Conservation (phyloP, 2,888 invertebrate genomes). For the Xestoiulus laeticollis region DNA sequence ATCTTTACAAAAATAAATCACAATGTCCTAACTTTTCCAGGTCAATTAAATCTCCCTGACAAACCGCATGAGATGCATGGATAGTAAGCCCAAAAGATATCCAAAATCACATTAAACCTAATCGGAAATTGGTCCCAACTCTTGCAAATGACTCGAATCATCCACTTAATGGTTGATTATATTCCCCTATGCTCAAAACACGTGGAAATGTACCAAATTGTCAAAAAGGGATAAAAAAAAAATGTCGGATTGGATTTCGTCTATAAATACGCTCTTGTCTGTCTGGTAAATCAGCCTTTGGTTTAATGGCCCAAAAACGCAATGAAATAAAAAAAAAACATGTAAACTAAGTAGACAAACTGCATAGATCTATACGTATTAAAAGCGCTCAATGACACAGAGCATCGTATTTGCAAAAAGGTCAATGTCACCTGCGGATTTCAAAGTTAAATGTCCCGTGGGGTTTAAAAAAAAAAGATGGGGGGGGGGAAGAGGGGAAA, state of each 20-base stretch:
- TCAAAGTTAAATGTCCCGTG: background rate
- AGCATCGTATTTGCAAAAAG: background rate
- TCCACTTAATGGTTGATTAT: background rate
- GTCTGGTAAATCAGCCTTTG: background rate
- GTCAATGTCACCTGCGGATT: slow-evolving; percentile 7
- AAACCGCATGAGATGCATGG: too few relatives aligned
- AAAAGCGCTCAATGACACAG: background rate
- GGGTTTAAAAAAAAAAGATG: too few relatives aligned
- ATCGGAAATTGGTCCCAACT: background rate
- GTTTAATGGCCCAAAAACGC: background rate
- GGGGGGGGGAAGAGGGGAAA: too few relatives aligned
- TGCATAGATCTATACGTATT: too few relatives aligned
- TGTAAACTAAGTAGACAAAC: background rate
- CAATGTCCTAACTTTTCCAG: too few relatives aligned
- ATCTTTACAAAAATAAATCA: too few relatives aligned
- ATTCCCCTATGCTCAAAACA: background rate
- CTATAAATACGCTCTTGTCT: slow-evolving; percentile 16
- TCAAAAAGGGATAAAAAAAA: background rate
- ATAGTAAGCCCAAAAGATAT: too few relatives aligned
- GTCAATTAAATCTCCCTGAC: too few relatives aligned
- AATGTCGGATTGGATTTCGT: background rate
- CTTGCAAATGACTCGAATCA: background rate
- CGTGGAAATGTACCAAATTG: slow-evolving; percentile 18
- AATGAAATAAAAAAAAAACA: background rate
- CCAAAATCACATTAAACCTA: background rate